Conservation (phyloP, 2,888 invertebrate species). For the Stramonita haemastoma region DNA sequence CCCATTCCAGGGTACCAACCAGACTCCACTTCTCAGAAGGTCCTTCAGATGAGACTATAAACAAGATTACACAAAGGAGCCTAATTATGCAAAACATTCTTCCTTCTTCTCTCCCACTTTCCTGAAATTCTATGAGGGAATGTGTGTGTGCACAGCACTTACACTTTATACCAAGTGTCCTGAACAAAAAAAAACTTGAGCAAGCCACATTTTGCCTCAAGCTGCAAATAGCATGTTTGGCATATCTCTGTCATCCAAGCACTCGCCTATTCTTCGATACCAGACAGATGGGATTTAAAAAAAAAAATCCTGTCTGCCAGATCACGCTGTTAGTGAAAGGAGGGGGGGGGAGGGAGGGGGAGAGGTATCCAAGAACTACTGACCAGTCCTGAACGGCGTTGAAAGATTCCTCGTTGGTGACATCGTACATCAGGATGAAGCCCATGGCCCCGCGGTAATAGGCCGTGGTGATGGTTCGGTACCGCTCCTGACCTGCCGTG, state of each 20-base stretch:
- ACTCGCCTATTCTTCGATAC: neutral
- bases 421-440: conserved; percentile 99
- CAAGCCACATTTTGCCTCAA: neutral
- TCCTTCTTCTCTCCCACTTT: too few species aligned
- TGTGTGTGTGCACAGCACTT: too few species aligned
- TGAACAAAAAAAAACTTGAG: too few species aligned
- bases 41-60: too few species aligned
- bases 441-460: conserved; percentile 99
- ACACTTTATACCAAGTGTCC: too few species aligned
- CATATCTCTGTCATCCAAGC: neutral
- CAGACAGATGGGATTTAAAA: neutral
- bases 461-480: conserved; percentile 99
- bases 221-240: neutral
- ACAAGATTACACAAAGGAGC: too few species aligned
- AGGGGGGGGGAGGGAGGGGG: neutral
- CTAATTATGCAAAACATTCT: too few species aligned
- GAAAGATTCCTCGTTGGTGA: conserved; percentile 99
- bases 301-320: neutral
- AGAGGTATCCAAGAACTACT: conserved; percentile 52
- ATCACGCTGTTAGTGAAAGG: neutral
- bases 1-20: too few species aligned
- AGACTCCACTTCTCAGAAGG: too few species aligned
- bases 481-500: conserved; percentile 99
- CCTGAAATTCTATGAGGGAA: too few species aligned
- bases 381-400: conserved; percentile 99